Evolutionary conservation across 2,888 invertebrate genomes (phyloP).

Genomic region (Nineta flava): DNA sequence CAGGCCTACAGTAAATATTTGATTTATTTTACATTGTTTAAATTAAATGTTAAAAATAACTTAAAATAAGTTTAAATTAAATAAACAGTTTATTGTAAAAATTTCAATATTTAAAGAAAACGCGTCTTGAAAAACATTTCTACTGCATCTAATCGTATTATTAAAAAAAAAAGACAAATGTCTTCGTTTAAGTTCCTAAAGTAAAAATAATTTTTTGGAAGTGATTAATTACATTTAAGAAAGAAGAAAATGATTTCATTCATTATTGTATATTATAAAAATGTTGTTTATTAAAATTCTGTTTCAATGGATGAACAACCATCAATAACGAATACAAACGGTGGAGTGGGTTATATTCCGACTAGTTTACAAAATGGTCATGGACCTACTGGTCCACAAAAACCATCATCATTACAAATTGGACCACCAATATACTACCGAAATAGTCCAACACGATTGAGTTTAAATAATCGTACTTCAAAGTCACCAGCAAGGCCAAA

Average conservation of each 20-base stretch:
- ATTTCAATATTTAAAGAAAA: no score
- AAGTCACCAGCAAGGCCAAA: neutral
- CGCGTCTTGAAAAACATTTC: no score
- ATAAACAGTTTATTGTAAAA: no score
- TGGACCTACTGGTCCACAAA: neutral
- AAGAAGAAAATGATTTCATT: no score
- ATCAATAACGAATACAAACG: neutral
- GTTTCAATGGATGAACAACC: neutral
- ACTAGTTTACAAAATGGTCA: conserved; percentile 1
- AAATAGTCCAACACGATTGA: neutral
- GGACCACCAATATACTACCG: neutral
- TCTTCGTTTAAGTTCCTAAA: neutral
- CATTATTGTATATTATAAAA: no score
- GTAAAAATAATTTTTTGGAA: neutral
- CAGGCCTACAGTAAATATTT: no score
- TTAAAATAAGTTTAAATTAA: no score
- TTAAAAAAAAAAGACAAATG: neutral
- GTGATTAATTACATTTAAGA: no score
- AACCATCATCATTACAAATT: conserved; percentile 3
- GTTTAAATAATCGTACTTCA: neutral
- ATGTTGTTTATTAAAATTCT: no score
- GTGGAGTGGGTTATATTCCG: neutral
- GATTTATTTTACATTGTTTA: no score
- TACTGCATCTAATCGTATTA: neutral
- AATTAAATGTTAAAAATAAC: no score